Conservation (phyloP, 2,888 invertebrate species). For the Nymphalis c-album region DNA sequence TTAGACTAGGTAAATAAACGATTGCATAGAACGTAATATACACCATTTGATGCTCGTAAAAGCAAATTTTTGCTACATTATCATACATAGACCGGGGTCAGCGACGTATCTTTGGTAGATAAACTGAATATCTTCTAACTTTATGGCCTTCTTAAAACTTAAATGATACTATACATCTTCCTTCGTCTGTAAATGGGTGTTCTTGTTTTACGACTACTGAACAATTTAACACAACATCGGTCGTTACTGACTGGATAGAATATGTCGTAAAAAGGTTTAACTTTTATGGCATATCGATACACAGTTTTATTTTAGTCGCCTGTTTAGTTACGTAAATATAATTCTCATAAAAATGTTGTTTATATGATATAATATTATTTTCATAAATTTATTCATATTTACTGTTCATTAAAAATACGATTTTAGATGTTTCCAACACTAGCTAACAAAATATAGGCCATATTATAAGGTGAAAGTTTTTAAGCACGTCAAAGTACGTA, state of each 20-base stretch:
- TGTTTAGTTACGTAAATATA: background rate
- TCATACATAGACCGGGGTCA: constrained; percentile 14
- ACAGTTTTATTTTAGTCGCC: constrained; percentile 22
- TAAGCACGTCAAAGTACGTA: no score
- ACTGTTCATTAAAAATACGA: no score
- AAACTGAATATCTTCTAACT: constrained; percentile 24
- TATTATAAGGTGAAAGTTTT: no score
- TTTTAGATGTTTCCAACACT: no score
- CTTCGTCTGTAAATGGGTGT: constrained; percentile 27
- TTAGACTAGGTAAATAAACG: constrained; percentile 5
- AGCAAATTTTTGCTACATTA: constrained; percentile 12
- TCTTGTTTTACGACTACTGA: constrained; percentile 33
- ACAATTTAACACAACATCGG: constrained; percentile 33
- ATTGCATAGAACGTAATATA: constrained; percentile 10
- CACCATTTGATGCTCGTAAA: constrained; percentile 17
- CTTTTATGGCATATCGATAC: constrained; percentile 24
- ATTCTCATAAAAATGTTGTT: background rate
- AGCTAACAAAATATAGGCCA: no score
- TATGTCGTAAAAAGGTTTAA: constrained; percentile 27
- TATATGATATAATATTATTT: no score
- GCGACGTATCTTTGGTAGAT: constrained; percentile 12
- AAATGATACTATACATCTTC: constrained; percentile 25
- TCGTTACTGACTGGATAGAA: constrained; percentile 29
- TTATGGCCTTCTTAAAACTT: constrained; percentile 24
- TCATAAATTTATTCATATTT: no score